Percentiles rank a stretch among this genome's conserved stretches.
Evolutionary conservation across 1,140 invertebrate species (phyloP).

Genomic region (Polypedilum vanderplanki): DNA sequence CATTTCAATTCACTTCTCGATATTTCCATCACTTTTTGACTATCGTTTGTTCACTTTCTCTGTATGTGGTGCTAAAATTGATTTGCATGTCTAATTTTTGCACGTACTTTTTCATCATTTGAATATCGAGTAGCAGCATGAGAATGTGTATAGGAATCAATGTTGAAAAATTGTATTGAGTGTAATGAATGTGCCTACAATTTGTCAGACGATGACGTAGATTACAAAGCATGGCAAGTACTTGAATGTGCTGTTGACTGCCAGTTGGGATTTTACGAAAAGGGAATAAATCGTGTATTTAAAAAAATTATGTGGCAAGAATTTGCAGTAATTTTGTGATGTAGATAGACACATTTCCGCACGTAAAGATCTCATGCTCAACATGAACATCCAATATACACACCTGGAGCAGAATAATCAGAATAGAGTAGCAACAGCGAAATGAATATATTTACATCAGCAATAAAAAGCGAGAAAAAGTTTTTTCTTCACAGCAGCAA

Average conservation of each 20-base stretch:
- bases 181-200: slow-evolving; percentile 3
- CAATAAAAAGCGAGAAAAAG: neutral
- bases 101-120: slow-evolving; percentile 24
- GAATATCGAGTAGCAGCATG: neutral
- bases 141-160: neutral
- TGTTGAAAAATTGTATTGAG: neutral
- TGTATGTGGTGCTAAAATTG: neutral
- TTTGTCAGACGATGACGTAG: neutral
- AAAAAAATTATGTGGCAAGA: no score
- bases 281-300: no score
- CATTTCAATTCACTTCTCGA: no score
- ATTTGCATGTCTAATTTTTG: slow-evolving; percentile 26
- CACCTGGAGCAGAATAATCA: no score
- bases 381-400: no score
- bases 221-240: no score
- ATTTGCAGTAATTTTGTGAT: no score
- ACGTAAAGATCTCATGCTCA: no score
- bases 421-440: neutral
- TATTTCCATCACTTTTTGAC: no score
- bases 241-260: no score
- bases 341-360: no score
- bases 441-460: neutral
- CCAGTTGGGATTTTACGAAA: no score
- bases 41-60: neutral
- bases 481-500: neutral